Percentiles rank a stretch among this genome's conserved stretches.
Evolutionary conservation across 2,113 vertebrate species (phyloP).

Genomic region (Setophaga coronata): DNA sequence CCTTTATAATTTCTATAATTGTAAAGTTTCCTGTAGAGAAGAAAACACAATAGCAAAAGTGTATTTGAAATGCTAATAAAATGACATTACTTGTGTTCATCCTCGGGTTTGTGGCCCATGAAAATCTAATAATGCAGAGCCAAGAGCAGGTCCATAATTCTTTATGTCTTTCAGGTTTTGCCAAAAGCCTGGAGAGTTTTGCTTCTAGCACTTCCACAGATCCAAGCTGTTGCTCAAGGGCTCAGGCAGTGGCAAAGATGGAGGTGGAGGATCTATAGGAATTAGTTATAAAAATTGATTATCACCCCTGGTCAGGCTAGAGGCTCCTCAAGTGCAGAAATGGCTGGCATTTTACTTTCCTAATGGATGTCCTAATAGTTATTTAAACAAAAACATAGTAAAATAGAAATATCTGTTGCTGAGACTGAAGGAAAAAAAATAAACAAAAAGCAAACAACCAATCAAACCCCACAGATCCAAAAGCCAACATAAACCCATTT

Average conservation of each 20-base stretch:
- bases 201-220: background rate
- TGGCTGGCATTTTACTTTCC: background rate
- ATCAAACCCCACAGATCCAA: background rate
- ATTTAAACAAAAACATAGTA: background rate
- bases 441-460: background rate
- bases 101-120: background rate
- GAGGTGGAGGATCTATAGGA: background rate
- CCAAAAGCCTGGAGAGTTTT: background rate
- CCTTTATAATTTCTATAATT: background rate
- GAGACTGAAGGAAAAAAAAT: background rate
- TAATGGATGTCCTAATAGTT: background rate
- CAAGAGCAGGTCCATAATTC: background rate
- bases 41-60: background rate
- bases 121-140: background rate
- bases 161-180: background rate
- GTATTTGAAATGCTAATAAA: background rate
- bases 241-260: background rate
- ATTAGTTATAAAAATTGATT: background rate
- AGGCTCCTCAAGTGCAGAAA: background rate
- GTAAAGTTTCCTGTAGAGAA: background rate
- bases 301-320: background rate
- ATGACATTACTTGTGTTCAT: background rate
- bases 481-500: background rate
- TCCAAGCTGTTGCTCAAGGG: background rate
- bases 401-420: background rate